Evolutionary conservation across 2,888 invertebrate genomes (phyloP).

Genomic region (Cephonodes hylas): DNA sequence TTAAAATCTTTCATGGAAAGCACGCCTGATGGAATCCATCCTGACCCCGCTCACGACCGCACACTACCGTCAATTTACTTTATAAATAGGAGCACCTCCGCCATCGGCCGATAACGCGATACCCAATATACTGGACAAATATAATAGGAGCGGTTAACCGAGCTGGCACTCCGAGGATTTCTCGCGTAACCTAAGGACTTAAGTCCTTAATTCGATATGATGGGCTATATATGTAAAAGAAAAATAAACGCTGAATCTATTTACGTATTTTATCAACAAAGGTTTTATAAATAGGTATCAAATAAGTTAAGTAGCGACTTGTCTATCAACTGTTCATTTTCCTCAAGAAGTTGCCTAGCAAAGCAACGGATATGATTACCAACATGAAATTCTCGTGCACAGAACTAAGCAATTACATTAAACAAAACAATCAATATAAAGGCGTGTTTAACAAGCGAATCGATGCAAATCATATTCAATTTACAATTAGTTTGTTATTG

Average conservation of each 20-base stretch:
- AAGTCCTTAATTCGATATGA: too few relatives aligned
- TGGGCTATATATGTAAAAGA: neutral
- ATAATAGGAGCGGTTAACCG: neutral
- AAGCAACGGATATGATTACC: neutral
- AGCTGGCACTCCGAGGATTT: neutral
- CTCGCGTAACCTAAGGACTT: neutral
- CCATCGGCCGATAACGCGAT: slow-evolving; percentile 19
- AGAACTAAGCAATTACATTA: neutral
- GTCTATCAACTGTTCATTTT: neutral
- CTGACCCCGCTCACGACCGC: slow-evolving; percentile 72
- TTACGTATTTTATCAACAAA: neutral
- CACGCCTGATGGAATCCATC: slow-evolving; percentile 75
- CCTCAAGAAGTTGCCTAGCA: neutral
- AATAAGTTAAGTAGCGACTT: neutral
- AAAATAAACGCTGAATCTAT: neutral
- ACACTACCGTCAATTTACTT: slow-evolving; percentile 42
- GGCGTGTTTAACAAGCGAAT: slow-evolving; percentile 1
- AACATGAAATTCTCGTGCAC: neutral
- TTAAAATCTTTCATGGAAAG: slow-evolving; percentile 80
- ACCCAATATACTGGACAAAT: slow-evolving; percentile 27
- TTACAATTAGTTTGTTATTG: slow-evolving; percentile 12
- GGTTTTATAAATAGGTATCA: too few relatives aligned
- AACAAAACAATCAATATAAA: slow-evolving; percentile 13
- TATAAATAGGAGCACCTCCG: slow-evolving; percentile 68
- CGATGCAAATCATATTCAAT: slow-evolving; percentile 14